Base-by-base conservation (phyloP, 2,888 invertebrate genomes). In the Pandemis heparana region DNA sequence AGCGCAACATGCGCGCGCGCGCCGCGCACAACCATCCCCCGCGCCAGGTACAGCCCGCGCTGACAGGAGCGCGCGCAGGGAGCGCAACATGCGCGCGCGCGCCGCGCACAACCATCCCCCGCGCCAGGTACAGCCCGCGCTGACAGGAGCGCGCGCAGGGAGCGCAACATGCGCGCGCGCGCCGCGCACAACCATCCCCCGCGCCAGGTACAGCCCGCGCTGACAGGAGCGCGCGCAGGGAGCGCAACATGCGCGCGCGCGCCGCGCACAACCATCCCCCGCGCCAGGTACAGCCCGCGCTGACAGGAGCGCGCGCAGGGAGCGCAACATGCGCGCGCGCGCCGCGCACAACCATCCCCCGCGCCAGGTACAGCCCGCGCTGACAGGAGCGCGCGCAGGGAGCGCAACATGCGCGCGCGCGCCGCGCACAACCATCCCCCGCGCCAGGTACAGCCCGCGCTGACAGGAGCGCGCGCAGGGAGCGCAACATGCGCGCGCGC, bases 1-100 rank as follows among this genome's bases (percentile, higher is more conserved):
- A 87, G 71, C 74, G 89, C 0, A 76, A 81, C 77, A 74, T 85
- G 79, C 84, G 89, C 32, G 88, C 88, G 12, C 79, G 89, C 41
- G 84, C 85, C 6, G 79, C 79, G 4, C 82, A 74, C 51, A 85
- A 86, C 79, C 85, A 86, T 32, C 77, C 82, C 5, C 71, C 32
- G 0, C 6, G 67, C 10, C 72, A 72, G 67, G 67, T 72, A 23
- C 2, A n/a, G n/a, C n/a, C n/a, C n/a, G n/a, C n/a, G n/a, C n/a
- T n/a, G n/a, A n/a, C n/a, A n/a, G n/a, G n/a, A n/a, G 76, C 39
- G 81, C 79, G 63, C 77, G 83, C 14, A 76, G 88, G 0, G 88
- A 87, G 71, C 74, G 89, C 0, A 76, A 81, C 77, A 74, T 85
- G 79, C 84, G 89, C 32, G 88, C 88, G 12, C 79, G 89, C 41